phyloP scores from a whole-genome alignment of 1,140 invertebrate species.

The Bicyclus anynana region DNA sequence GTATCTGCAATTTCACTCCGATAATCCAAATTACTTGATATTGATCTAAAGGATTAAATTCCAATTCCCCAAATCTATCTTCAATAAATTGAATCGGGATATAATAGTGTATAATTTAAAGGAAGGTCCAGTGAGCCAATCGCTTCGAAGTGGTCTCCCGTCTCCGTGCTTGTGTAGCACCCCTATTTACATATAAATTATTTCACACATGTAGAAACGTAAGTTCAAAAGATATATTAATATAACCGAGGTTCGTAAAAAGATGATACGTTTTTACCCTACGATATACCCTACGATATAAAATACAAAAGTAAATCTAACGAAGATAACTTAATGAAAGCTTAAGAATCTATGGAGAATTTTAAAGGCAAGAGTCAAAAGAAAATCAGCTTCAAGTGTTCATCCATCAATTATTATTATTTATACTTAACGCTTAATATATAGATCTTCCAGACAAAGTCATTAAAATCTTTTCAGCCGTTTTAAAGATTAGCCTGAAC shows the following conservation, averaged over 20 bases:
- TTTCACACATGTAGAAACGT: slow-evolving; percentile 30
- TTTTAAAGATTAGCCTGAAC: too few relatives aligned
- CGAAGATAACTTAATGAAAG: too few relatives aligned
- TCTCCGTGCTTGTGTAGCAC: slow-evolving; percentile 18
- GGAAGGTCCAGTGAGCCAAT: slow-evolving; percentile 36
- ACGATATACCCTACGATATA: too few relatives aligned
- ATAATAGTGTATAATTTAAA: slow-evolving; percentile 52
- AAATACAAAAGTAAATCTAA: too few relatives aligned
- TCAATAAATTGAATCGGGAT: slow-evolving; percentile 24
- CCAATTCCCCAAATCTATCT: slow-evolving; percentile 21
- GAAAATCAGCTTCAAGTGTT: too few relatives aligned
- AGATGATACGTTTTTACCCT: too few relatives aligned
- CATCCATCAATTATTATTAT: too few relatives aligned
- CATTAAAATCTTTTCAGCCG: too few relatives aligned
- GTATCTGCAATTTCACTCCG: not conserved
- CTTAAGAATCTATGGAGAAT: too few relatives aligned
- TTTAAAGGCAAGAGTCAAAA: too few relatives aligned
- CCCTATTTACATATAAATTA: slow-evolving; percentile 55
- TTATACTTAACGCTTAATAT: too few relatives aligned
- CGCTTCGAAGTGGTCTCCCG: slow-evolving; percentile 20
- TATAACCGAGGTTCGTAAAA: not conserved
- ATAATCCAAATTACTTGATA: slow-evolving; percentile 14
- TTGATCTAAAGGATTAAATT: slow-evolving; percentile 19
- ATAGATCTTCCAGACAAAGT: too few relatives aligned
- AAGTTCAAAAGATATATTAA: slow-evolving; percentile 9